Evolutionary conservation across 2,797 vertebrate genomes (phyloP).

Genomic region (Heliangelus exortis): DNA sequence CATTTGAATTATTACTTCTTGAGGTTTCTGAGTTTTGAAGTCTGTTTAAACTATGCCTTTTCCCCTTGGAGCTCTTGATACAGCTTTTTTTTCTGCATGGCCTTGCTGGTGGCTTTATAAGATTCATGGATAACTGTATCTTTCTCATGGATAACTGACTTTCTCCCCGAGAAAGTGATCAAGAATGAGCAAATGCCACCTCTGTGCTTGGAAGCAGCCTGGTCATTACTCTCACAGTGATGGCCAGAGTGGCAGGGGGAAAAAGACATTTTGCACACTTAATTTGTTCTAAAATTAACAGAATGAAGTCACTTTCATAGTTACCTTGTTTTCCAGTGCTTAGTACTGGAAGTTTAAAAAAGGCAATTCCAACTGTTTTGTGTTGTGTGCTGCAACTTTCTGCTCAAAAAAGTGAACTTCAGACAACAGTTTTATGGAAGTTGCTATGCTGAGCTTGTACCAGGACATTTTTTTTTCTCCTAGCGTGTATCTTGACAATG

Average conservation of each 20-base stretch:
- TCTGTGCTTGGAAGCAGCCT: background rate
- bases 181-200: background rate
- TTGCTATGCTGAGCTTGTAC: background rate
- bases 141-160: no score
- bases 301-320: background rate
- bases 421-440: background rate
- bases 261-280: background rate
- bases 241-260: background rate
- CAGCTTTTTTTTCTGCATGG: background rate
- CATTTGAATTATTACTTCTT: background rate
- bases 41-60: background rate
- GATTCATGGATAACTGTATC: background rate
- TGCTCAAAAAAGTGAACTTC: background rate
- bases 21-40: background rate
- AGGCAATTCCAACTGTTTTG: background rate
- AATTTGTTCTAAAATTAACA: background rate
- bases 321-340: background rate
- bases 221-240: rapidly evolving
- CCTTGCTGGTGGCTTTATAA: background rate
- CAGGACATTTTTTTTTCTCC: background rate
- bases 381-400: background rate
- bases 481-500: background rate
- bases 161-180: background rate
- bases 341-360: background rate
- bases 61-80: background rate